phyloP scores from a whole-genome alignment of 2,888 invertebrate genomes.

The Andrena minutula region DNA sequence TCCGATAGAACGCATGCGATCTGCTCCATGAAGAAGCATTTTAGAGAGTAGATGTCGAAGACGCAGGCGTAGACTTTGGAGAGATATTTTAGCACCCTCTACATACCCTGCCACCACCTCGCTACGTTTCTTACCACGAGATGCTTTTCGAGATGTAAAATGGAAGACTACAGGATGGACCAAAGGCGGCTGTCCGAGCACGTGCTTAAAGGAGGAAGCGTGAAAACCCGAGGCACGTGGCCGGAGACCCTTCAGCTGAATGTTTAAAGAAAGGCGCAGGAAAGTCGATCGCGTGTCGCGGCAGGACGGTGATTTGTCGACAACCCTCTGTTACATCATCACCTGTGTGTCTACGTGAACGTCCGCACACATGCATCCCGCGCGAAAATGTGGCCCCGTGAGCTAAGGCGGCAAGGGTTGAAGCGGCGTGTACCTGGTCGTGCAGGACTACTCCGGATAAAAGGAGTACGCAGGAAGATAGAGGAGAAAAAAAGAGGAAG shows the following conservation, averaged over 20 bases:
- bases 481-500: conserved; percentile 30
- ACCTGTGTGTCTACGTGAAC: conserved; percentile 27
- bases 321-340: conserved; percentile 39
- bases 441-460: conserved; percentile 48
- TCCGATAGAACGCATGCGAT: neutral
- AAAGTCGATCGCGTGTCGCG: conserved; percentile 82
- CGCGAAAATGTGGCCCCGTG: conserved; percentile 57
- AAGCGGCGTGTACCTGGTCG: conserved; percentile 60
- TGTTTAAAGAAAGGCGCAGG: conserved; percentile 74
- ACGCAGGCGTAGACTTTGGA: neutral
- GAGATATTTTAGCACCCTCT: neutral
- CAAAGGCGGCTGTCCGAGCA: conserved; percentile 1
- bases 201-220: conserved; percentile 25
- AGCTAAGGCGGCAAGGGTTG: conserved; percentile 65
- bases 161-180: neutral
- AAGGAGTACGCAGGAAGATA: conserved; percentile 51
- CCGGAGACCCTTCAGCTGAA: conserved; percentile 62
- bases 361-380: conserved; percentile 48
- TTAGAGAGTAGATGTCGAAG: neutral
- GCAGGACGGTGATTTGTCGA: conserved; percentile 79
- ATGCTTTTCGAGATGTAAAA: too few species aligned
- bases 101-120: too few species aligned
- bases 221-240: conserved; percentile 61
- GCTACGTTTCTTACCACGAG: neutral
- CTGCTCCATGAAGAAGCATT: neutral